phyloP scores from a whole-genome alignment of 2,888 invertebrate genomes.

The Aphidius colemani region DNA sequence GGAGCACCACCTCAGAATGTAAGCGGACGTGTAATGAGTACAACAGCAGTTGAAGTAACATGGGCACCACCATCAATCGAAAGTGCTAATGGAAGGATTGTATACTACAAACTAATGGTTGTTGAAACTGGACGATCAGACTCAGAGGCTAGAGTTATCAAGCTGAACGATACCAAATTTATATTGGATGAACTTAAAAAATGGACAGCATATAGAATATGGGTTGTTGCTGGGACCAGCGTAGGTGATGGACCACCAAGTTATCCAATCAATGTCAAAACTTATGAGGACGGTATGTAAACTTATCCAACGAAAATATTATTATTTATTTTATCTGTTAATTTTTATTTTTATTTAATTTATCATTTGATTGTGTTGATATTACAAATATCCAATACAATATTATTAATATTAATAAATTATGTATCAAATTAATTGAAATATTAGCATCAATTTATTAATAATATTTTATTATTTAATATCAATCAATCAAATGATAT shows the following conservation, averaged over 20 bases:
- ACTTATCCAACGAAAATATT: slow-evolving; percentile 38
- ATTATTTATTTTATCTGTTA: background rate
- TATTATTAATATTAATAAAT: no score
- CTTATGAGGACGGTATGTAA: slow-evolving; percentile 98
- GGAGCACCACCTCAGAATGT: slow-evolving; percentile 96
- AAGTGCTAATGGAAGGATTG: slow-evolving; percentile 89
- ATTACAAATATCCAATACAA: background rate
- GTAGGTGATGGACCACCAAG: slow-evolving; percentile 96
- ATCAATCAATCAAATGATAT: no score
- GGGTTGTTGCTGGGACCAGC: slow-evolving; percentile 94
- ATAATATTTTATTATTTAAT: no score
- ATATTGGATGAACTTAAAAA: slow-evolving; percentile 87
- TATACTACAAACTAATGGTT: slow-evolving; percentile 92
- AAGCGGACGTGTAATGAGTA: slow-evolving; percentile 83
- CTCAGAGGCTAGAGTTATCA: slow-evolving; percentile 81
- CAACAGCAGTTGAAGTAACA: slow-evolving; percentile 84
- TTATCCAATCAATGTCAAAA: slow-evolving; percentile 88
- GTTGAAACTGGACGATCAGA: slow-evolving; percentile 85
- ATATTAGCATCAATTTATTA: no score
- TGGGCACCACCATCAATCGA: slow-evolving; percentile 94
- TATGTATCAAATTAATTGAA: no score
- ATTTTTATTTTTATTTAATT: slow-evolving; percentile 8
- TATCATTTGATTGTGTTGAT: slow-evolving; percentile 1
- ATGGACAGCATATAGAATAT: slow-evolving; percentile 96
- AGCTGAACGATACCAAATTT: slow-evolving; percentile 79